Evolutionary conservation across 2,797 vertebrate species (phyloP).

Genomic region (Phalloptychus januarius): DNA sequence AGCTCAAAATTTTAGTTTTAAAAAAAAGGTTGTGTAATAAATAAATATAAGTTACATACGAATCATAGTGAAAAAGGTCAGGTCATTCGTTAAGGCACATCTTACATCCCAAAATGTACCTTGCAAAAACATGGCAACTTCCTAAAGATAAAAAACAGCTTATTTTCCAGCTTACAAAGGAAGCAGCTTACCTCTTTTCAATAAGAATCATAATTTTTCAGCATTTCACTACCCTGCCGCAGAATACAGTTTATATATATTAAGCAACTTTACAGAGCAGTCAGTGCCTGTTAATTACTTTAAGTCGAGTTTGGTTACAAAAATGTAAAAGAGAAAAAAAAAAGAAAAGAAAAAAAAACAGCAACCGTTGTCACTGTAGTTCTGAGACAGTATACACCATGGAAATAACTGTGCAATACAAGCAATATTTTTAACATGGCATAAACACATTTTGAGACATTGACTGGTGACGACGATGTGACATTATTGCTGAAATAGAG

Average conservation of each 20-base stretch:
- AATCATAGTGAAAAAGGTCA: conserved; percentile 70
- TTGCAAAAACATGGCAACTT: conserved; percentile 73
- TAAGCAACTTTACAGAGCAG: conserved; percentile 59
- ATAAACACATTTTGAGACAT: conserved; percentile 37
- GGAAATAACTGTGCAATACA: conserved; percentile 59
- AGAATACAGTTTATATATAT: conserved; percentile 64
- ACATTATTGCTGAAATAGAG: conserved; percentile 62
- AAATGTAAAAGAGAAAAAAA: conserved; percentile 9
- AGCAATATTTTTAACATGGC: conserved; percentile 50
- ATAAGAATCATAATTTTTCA: conserved; percentile 68
- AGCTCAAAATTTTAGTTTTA: conserved; percentile 73
- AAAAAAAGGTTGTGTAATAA: conserved; percentile 79
- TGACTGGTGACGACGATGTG: conserved; percentile 22
- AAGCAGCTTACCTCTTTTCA: conserved; percentile 69
- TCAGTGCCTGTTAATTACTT: conserved; percentile 56
- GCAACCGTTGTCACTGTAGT: conserved; percentile 45
- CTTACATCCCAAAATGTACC: conserved; percentile 76
- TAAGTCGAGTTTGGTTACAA: conserved; percentile 46
- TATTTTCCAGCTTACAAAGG: conserved; percentile 66
- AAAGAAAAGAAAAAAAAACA: not conserved
- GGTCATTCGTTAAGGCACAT: conserved; percentile 80
- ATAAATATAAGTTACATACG: conserved; percentile 85
- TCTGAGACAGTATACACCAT: conserved; percentile 53
- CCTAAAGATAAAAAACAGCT: conserved; percentile 74
- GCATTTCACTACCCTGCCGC: conserved; percentile 75